Evolutionary conservation across 2,888 invertebrate genomes (phyloP).

Genomic region (Eristalis intricaria): DNA sequence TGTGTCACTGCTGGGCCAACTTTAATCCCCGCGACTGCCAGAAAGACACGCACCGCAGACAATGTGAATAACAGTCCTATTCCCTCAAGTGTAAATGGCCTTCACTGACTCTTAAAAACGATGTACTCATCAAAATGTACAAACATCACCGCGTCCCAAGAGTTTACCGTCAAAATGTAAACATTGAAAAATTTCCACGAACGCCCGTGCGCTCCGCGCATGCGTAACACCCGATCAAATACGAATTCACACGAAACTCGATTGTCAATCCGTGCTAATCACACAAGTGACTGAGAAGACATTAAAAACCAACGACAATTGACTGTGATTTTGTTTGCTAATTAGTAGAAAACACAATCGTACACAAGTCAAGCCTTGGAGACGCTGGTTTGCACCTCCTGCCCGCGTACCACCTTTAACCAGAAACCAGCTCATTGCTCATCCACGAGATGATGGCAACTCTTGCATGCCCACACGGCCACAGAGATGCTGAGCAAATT

Average conservation of each 20-base stretch:
- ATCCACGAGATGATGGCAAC: not conserved
- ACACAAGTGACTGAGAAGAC: constrained; percentile 1
- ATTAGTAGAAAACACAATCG: not conserved
- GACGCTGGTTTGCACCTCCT: constrained; percentile 3
- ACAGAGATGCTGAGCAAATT: not conserved
- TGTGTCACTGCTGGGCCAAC: too few relatives aligned
- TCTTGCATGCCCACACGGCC: not conserved
- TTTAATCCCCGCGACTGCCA: too few relatives aligned
- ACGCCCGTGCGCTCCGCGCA: not conserved
- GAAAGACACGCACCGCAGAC: not conserved
- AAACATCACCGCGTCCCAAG: not conserved
- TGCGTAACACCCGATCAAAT: not conserved
- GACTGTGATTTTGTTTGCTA: not conserved
- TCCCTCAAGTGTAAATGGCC: not conserved
- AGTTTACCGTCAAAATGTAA: not conserved
- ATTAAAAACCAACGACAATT: not conserved
- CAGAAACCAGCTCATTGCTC: not conserved
- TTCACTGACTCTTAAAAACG: not conserved
- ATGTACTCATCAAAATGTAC: not conserved
- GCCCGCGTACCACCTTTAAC: not conserved
- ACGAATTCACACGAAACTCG: not conserved
- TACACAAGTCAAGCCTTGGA: not conserved
- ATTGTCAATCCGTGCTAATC: not conserved
- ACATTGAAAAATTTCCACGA: not conserved
- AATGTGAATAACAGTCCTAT: not conserved